Base-by-base conservation (phyloP, 2,797 vertebrate species). In the Gallinago nigripennis region DNA sequence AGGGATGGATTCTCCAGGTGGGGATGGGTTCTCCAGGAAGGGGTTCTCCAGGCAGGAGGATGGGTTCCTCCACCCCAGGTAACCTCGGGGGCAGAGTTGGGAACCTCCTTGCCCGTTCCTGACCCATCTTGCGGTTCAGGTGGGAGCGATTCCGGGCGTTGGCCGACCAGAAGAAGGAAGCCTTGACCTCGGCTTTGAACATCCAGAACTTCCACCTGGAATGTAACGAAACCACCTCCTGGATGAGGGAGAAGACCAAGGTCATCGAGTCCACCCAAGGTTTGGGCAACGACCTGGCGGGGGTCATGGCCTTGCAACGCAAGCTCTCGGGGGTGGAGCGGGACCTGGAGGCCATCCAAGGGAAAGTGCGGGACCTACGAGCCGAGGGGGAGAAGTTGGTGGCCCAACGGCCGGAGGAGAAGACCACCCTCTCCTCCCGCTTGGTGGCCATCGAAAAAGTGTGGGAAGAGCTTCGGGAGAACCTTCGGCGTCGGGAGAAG, bases 221-320 rank as follows among this genome's bases (percentile, higher is more conserved):
- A 80, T 99, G 99, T 96, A 98, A 99, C 41, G 99, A 99, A 97
- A 99, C 98, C 70, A 98, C 98, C 82, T 97, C 98, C 41, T 99
- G 99, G 99, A 99, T 99, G 99, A 98, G 98, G 95, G 99, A 99
- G 91, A 99, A 99, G 97, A 99, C 99, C 66, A 99, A 99, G 78
- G 98, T 99, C 56, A 99, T 99, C 24, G 99, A 99, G 96, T 99
- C 99, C n/a, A 99, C 99, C 5, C 98, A 99, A 96, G 97, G 98
- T 46, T 97, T 99, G 90, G 99, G 99, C 92, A 99, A 99, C 4
- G 99, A 99, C 96, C 98, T 99, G 93, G 99, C 99, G 0, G 99
- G 99, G 4, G 99, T 99, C 80, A 98, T 98, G 98, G 99, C 99
- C 4, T 97, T 99, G 64, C 99, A 99, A 89, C 98, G 98, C n/a